Evolutionary conservation across 2,797 vertebrate genomes (phyloP), one percentile per base, ranked within the genome.

Genomic region (Xyrichtys novacula): DNA sequence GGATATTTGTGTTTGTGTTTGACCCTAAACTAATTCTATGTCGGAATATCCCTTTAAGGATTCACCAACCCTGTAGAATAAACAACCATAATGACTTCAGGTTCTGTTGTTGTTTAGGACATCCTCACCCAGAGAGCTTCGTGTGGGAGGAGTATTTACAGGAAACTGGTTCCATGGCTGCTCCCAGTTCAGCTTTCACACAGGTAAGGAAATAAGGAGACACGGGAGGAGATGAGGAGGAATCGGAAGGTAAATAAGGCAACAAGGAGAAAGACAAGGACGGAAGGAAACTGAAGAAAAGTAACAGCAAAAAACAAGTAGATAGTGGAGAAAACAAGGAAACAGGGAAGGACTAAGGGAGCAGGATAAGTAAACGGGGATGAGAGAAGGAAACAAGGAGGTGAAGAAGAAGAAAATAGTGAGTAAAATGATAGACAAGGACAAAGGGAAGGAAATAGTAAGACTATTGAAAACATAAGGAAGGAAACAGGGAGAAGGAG

Each of bases 71-170:
- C n/a, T n/a, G n/a, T n/a, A n/a, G n/a, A n/a, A n/a, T n/a, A n/a
- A n/a, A n/a, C n/a, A n/a, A n/a, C n/a, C n/a, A 14, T 23, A 38
- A 1, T 52, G 28, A 22, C 22, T 70, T 4, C 10, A 17, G 23
- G 9, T 19, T 29, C 16, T 6, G 44, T n/a, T 71, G 5, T 74
- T 50, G 57, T 64, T n/a, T 32, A 96, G 96, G 93, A 79, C 93
- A 93, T 74, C 93, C 93, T 4, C 91, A 95, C 85, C 93, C 95
- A 62, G 95, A 95, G 85, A 86, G 83, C 57, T 98, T 98, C 86
- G 88, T 93, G n/a, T 98, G 97, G 96, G 94, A 93, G 53, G 92
- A 95, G 2, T 97, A 97, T 73, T 90, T 98, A 69, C 90, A 96
- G 87, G 94, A 96, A 78, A 95, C 92, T 4, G 87, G 91, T 20